Conservation (phyloP, 1,140 invertebrate genomes). For the Zophobas atratus region DNA sequence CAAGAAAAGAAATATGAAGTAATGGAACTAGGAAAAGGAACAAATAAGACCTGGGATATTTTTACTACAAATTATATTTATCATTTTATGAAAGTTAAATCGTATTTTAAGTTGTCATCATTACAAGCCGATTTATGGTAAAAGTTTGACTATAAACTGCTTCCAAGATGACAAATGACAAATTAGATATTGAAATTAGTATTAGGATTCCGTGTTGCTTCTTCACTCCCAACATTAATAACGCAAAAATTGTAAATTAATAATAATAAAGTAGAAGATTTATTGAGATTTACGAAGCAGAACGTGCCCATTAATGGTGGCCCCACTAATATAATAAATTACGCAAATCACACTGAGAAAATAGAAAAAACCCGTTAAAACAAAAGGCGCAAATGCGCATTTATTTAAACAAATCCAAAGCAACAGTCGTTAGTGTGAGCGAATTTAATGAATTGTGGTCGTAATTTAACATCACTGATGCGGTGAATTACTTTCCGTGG, state of each 20-base stretch:
- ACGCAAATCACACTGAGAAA: too few relatives aligned
- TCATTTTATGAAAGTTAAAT: neutral
- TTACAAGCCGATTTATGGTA: conserved; percentile 22
- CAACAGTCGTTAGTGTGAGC: too few relatives aligned
- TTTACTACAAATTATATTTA: neutral
- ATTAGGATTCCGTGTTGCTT: conserved; percentile 11
- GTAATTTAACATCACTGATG: too few relatives aligned
- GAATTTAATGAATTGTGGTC: too few relatives aligned
- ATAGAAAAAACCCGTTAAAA: too few relatives aligned
- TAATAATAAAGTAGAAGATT: conserved; percentile 7
- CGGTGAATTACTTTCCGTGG: neutral
- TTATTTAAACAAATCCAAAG: too few relatives aligned
- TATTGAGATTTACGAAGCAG: conserved; percentile 3
- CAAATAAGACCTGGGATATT: too few relatives aligned
- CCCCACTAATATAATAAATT: too few relatives aligned
- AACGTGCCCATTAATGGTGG: neutral
- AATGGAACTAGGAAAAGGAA: too few relatives aligned
- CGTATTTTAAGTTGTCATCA: conserved; percentile 28
- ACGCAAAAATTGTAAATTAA: neutral
- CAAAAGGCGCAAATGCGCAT: too few relatives aligned
- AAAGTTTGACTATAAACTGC: conserved; percentile 17
- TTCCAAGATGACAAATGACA: conserved; percentile 26
- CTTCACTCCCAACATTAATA: conserved; percentile 12
- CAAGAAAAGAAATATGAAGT: too few relatives aligned
- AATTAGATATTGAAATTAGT: conserved; percentile 27